These are phyloP conservation scores for Palaemon carinicauda DNA, from an alignment of 1,140 invertebrate genomes.

Conservation along the genomic window DNA sequence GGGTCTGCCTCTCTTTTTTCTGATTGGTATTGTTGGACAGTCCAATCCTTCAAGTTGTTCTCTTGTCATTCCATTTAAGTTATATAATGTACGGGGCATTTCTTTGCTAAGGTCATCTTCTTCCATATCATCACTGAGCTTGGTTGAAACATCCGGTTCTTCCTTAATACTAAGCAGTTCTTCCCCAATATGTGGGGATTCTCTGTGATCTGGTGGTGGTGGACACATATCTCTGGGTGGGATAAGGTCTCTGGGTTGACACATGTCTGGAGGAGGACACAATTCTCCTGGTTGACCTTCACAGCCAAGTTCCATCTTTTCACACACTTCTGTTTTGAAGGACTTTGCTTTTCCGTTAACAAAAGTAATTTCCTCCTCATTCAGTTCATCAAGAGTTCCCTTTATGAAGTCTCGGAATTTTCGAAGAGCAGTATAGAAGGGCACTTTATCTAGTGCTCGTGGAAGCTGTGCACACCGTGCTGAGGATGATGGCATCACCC, in stretches of 20 bases:
- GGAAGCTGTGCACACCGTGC: conserved; percentile 95
- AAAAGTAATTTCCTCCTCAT: conserved; percentile 92
- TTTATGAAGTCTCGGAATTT: conserved; percentile 95
- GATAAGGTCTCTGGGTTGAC: conserved; percentile 11
- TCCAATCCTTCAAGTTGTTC: conserved; percentile 57
- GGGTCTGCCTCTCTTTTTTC: conserved; percentile 63
- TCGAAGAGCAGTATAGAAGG: conserved; percentile 93
- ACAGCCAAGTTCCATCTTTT: conserved; percentile 38
- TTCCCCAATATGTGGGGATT: conserved; percentile 7
- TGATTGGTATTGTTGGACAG: conserved; percentile 59
- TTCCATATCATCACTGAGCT: conserved; percentile 67
- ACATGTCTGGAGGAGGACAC: neutral
- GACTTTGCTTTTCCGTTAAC: conserved; percentile 63
- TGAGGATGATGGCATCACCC: conserved; percentile 98
- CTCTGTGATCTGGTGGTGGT: neutral
- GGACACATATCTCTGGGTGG: neutral
- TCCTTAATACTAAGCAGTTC: conserved; percentile 34
- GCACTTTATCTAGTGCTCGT: conserved; percentile 94
- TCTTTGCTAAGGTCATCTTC: conserved; percentile 61
- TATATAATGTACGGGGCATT: conserved; percentile 54
- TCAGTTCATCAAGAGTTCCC: conserved; percentile 84
- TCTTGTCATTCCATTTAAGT: conserved; percentile 58
- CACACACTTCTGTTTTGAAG: conserved; percentile 58
- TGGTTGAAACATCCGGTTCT: conserved; percentile 60
- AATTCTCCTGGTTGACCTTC: neutral